A percentile compares a stretch with the other conserved stretches of the same genome.
These are phyloP conservation scores for Lepidochrysops patricia DNA, from an alignment of 2,888 invertebrate genomes.

Conservation along the genomic window DNA sequence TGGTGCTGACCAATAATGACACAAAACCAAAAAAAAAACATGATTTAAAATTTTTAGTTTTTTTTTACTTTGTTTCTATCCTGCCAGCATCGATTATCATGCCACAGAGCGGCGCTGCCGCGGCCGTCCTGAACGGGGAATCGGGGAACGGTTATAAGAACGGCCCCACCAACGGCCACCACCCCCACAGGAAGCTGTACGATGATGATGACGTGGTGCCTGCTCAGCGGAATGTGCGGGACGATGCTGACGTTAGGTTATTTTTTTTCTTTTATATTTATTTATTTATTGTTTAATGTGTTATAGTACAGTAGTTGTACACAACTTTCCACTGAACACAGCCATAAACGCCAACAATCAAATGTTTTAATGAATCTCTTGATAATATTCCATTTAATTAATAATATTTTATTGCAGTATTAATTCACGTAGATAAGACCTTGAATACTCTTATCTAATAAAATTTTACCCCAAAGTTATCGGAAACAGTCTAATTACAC, in stretches of 20 bases:
- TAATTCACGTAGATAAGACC: too few relatives aligned
- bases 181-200: constrained; percentile 42
- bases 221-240: constrained; percentile 23
- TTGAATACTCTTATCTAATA: too few relatives aligned
- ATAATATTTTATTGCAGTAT: too few relatives aligned
- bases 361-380: too few relatives aligned
- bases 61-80: constrained; percentile 18
- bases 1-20: not conserved
- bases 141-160: constrained; percentile 32
- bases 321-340: too few relatives aligned
- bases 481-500: too few relatives aligned
- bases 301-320: not conserved
- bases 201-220: constrained; percentile 33
- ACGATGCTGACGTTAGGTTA: constrained; percentile 45
- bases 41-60: not conserved
- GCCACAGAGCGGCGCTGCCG: constrained; percentile 18
- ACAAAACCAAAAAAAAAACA: not conserved
- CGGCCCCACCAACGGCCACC: constrained; percentile 31
- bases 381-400: too few relatives aligned
- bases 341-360: too few relatives aligned
- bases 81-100: constrained; percentile 22
- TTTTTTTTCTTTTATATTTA: constrained; percentile 10
- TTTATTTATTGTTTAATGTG: not conserved
- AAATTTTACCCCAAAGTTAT: too few relatives aligned
- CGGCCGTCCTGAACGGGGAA: constrained; percentile 14